phyloP scores from a whole-genome alignment of 2,113 vertebrate genomes.

The Cheilinus undulatus region DNA sequence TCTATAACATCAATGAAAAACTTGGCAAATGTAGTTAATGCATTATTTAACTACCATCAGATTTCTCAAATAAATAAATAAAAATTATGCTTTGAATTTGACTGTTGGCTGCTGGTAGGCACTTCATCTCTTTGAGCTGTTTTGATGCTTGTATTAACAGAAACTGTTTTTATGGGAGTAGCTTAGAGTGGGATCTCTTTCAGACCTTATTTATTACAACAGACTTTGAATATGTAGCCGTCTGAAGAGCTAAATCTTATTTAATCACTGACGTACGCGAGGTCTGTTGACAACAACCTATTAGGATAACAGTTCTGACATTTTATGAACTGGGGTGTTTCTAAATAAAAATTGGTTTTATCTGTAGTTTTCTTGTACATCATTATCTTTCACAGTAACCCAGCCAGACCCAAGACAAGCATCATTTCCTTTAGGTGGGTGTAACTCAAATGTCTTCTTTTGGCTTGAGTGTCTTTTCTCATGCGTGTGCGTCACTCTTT shows the following conservation, averaged over 20 bases:
- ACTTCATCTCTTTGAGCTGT: not conserved
- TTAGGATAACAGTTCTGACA: slow-evolving; percentile 41
- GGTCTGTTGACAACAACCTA: slow-evolving; percentile 48
- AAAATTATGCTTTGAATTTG: not conserved
- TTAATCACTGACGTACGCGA: slow-evolving; percentile 57
- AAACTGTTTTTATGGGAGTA: not conserved
- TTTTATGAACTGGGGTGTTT: slow-evolving; percentile 67
- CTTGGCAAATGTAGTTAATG: not conserved
- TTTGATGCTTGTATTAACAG: not conserved
- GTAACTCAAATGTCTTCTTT: slow-evolving; percentile 66
- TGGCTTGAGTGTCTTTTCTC: slow-evolving; percentile 34
- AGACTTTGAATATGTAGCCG: slow-evolving; percentile 29
- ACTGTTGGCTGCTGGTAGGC: not conserved
- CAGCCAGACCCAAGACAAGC: slow-evolving; percentile 61
- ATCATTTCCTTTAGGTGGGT: slow-evolving; percentile 75
- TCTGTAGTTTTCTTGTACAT: slow-evolving; percentile 67
- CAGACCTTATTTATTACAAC: slow-evolving; percentile 46
- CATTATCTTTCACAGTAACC: slow-evolving; percentile 61
- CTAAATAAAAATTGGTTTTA: slow-evolving; percentile 65
- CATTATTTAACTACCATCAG: not conserved
- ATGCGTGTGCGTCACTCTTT: slow-evolving; percentile 29
- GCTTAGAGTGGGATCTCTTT: slow-evolving; percentile 9
- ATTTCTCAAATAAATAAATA: not conserved
- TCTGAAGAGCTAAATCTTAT: slow-evolving; percentile 39
- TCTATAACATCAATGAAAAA: not conserved